Evolutionary conservation across 2,888 invertebrate species (phyloP), one percentile per base, ranked within the genome.

Genomic region (Heterodera filipjevi): DNA sequence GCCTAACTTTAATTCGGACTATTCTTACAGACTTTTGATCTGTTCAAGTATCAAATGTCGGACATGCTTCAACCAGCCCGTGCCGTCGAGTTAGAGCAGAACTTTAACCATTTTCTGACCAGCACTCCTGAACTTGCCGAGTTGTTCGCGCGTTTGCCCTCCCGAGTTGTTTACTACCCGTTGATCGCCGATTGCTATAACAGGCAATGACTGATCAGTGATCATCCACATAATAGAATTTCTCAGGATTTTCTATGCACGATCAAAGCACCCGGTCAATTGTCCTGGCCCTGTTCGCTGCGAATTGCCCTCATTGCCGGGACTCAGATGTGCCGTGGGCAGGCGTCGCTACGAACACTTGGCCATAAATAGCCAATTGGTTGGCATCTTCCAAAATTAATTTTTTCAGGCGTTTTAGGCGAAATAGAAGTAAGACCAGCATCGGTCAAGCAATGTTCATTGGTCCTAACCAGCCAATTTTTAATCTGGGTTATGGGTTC

Each of bases 121-220:
- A n/a, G 32, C 39, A 79, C 76, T 22, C 79, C 81, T 3, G 78
- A 77, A 27, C 66, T 64, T 30, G 70, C 53, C 59, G 71, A 79
- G 44, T 66, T 79, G 33, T 87, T 82, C 78, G 46, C 81, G 2
- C 66, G 79, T 10, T 81, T 87, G 66, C 85, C 87, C 1, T 74
- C 80, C 19, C 77, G 81, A 14, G 84, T 86, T 3, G 78, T 84
- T 44, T 87, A 87, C 72, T 86, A 86, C 44, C 87, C 87, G 32
- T 81, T 87, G 44, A 83, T 87, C 12, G 86, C 85, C 59, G 82
- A 82, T 16, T 87, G 87, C 79, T 87, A 87, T 81, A 85, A 87
- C 80, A 78, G 75, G 75, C 68, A 53, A 14, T 6, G 30, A 68
- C 5, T 16, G 16, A 68, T 68, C 27, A 22, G 27, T 66, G n/a